phyloP scores from a whole-genome alignment of 2,797 vertebrate genomes.

The Gouania willdenowi region DNA sequence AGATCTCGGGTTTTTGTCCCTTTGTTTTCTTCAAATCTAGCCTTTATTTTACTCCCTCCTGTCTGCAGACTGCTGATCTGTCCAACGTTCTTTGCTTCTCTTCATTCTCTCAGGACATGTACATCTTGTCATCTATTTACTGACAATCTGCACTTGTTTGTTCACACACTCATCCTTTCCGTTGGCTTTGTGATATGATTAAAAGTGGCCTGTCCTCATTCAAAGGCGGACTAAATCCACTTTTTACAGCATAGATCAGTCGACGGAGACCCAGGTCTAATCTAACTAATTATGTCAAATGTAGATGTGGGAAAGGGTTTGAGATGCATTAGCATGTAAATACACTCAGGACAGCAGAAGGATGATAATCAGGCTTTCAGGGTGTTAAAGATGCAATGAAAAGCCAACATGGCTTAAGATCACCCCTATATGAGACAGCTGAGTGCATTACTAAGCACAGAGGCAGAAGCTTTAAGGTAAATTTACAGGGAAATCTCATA shows the following conservation, averaged over 20 bases:
- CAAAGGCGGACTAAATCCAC: slow-evolving; percentile 49
- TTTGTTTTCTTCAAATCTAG: slow-evolving; percentile 20
- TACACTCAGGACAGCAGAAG: slow-evolving; percentile 19
- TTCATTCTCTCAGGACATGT: slow-evolving; percentile 22
- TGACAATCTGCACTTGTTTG: slow-evolving; percentile 51
- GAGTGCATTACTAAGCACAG: slow-evolving; percentile 10
- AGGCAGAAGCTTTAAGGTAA: slow-evolving; percentile 18
- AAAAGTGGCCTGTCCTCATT: slow-evolving; percentile 53
- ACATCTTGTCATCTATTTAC: slow-evolving; percentile 34
- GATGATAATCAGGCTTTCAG: slow-evolving; percentile 16
- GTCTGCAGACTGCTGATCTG: slow-evolving; percentile 7
- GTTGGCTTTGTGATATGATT: slow-evolving; percentile 57
- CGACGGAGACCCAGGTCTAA: slow-evolving; percentile 34
- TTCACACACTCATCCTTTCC: slow-evolving; percentile 33
- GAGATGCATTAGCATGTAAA: slow-evolving; percentile 23
- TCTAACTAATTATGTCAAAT: slow-evolving; percentile 61
- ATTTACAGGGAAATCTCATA: slow-evolving; percentile 5
- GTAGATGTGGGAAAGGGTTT: slow-evolving; percentile 28
- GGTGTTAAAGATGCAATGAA: slow-evolving; percentile 15
- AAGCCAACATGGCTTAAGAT: slow-evolving; percentile 16
- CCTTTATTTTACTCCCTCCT: slow-evolving; percentile 1
- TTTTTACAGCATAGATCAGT: slow-evolving; percentile 42
- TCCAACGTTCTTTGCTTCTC: slow-evolving; percentile 24
- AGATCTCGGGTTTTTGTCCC: slow-evolving; percentile 27
- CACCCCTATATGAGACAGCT: slow-evolving; percentile 11